phyloP scores from a whole-genome alignment of 2,113 vertebrate genomes.

The Alosa alosa region DNA sequence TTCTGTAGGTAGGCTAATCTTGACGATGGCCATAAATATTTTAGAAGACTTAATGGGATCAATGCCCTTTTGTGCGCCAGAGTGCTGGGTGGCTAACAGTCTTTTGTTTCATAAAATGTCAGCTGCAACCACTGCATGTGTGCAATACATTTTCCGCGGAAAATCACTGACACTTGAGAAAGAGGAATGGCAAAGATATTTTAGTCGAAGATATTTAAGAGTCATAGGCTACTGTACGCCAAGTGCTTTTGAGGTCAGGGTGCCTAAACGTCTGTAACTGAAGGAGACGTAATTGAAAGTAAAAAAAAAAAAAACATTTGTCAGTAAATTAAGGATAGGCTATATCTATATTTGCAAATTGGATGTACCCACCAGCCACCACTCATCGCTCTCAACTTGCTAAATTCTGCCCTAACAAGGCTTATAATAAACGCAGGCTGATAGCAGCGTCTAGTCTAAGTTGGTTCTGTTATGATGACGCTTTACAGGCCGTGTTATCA shows the following conservation, averaged over 20 bases:
- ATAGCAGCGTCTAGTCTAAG: too few relatives aligned
- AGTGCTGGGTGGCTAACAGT: not conserved
- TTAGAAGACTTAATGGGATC: constrained; percentile 33
- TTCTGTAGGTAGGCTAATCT: not conserved
- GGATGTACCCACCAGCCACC: too few relatives aligned
- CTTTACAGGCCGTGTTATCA: too few relatives aligned
- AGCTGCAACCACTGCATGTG: not conserved
- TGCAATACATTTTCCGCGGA: not conserved
- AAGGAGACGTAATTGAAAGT: not conserved
- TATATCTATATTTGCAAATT: too few relatives aligned
- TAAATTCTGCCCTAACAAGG: too few relatives aligned
- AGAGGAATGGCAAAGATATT: not conserved
- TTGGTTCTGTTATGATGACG: too few relatives aligned
- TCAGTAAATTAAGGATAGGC: too few relatives aligned
- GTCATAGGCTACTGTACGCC: not conserved
- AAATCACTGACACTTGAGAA: not conserved
- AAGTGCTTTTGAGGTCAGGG: not conserved
- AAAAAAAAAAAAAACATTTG: not conserved
- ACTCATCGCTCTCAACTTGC: too few relatives aligned
- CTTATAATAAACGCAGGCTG: too few relatives aligned
- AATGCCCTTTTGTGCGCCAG: constrained; percentile 10
- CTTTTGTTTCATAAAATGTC: constrained; percentile 6
- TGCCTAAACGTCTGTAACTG: not conserved
- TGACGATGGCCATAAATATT: constrained; percentile 35
- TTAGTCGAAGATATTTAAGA: too few relatives aligned